Evolutionary conservation across 2,888 invertebrate genomes (phyloP).

Genomic region (Melinaea menophilus): DNA sequence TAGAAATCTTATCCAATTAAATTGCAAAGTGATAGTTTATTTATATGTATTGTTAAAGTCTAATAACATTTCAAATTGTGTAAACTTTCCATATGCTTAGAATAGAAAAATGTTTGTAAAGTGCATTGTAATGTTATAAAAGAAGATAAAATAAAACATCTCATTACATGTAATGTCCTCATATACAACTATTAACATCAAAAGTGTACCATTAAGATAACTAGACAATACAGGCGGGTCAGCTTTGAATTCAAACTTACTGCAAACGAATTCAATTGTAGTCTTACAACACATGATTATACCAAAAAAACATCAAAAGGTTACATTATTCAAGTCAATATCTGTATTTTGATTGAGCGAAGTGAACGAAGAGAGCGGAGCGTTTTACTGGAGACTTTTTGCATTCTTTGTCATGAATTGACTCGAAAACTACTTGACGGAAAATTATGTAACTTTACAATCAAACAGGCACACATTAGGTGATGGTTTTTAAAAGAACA

Average conservation of each 20-base stretch:
- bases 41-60: too few species aligned
- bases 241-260: not conserved
- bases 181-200: conserved; percentile 25
- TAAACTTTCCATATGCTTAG: not conserved
- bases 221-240: not conserved
- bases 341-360: too few species aligned
- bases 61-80: too few species aligned
- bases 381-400: not conserved
- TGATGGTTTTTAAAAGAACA: too few species aligned
- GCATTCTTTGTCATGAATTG: too few species aligned
- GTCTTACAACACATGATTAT: not conserved
- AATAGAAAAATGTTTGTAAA: not conserved
- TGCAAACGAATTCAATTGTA: not conserved
- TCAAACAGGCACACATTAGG: too few species aligned
- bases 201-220: conserved; percentile 7
- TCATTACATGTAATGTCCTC: conserved; percentile 25
- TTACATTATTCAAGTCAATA: too few species aligned
- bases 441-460: too few species aligned
- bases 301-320: too few species aligned
- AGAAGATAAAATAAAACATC: conserved; percentile 4
- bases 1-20: too few species aligned
- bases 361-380: not conserved
- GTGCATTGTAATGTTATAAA: not conserved
- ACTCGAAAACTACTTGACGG: too few species aligned
- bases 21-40: too few species aligned